Conservation (phyloP, 2,113 vertebrate species). For the Acanthochromis polyacanthus region DNA sequence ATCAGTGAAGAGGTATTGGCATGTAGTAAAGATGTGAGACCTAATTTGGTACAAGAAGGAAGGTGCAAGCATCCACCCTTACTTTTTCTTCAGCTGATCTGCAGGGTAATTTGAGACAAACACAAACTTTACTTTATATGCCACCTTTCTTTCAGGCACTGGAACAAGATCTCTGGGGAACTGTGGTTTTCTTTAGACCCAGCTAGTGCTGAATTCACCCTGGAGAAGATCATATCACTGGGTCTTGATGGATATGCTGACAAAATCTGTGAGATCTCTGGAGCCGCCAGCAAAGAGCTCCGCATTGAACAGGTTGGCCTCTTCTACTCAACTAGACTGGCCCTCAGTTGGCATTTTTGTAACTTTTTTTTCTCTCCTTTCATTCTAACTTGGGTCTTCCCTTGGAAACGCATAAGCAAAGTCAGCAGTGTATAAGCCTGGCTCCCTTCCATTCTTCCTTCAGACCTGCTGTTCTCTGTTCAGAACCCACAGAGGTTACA, state of each 20-base stretch:
- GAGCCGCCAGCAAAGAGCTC: constrained; percentile 90
- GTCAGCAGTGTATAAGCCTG: neutral
- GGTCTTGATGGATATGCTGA: constrained; percentile 86
- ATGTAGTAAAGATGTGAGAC: neutral
- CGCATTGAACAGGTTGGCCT: constrained; percentile 88
- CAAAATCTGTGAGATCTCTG: constrained; percentile 87
- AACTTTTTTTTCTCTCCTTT: neutral
- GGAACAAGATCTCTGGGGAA: constrained; percentile 88
- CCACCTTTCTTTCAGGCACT: constrained; percentile 84
- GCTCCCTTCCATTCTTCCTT: neutral
- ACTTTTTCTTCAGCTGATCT: neutral
- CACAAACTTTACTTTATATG: neutral
- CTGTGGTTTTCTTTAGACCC: constrained; percentile 86
- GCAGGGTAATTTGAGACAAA: neutral
- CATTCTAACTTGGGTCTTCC: neutral
- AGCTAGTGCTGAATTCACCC: constrained; percentile 85
- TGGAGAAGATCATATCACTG: constrained; percentile 88
- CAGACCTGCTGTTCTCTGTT: neutral
- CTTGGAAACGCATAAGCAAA: neutral
- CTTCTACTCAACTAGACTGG: neutral
- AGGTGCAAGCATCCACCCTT: neutral
- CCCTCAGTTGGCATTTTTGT: neutral
- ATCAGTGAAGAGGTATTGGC: neutral
- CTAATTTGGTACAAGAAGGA: neutral
- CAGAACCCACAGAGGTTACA: neutral